A percentile compares a stretch with the other conserved stretches of the same genome.
Conservation (phyloP, 2,888 invertebrate genomes). For the Megamerina dolium region DNA sequence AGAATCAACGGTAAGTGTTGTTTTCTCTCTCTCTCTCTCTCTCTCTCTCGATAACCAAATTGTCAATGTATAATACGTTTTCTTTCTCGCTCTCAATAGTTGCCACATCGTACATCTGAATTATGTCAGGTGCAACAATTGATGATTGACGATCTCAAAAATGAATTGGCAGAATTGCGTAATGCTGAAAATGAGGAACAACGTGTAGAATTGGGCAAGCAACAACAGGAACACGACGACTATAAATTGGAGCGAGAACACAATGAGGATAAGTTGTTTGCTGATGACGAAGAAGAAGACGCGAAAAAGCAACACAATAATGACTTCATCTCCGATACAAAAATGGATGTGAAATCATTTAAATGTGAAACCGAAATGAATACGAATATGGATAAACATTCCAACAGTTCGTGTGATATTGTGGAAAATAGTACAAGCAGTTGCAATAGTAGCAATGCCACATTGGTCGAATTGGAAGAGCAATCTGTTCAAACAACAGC, state of each 20-base stretch:
- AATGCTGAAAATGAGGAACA: slow-evolving; percentile 40
- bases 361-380: neutral
- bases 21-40: neutral
- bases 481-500: too few relatives aligned
- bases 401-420: neutral
- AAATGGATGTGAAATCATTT: too few relatives aligned
- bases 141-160: slow-evolving; percentile 66
- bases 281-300: slow-evolving; percentile 2
- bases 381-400: neutral
- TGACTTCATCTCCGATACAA: slow-evolving; percentile 9
- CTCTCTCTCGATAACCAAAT: neutral
- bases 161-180: slow-evolving; percentile 57
- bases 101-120: slow-evolving; percentile 68
- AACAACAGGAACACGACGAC: slow-evolving; percentile 13
- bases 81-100: slow-evolving; percentile 48
- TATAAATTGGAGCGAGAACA: slow-evolving; percentile 1
- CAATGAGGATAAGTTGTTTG: too few relatives aligned
- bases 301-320: too few relatives aligned
- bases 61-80: neutral
- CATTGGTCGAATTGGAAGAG: too few relatives aligned
- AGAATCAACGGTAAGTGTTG: slow-evolving; percentile 66
- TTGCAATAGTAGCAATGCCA: slow-evolving; percentile 1
- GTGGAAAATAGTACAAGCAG: neutral
- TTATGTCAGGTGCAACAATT: slow-evolving; percentile 70
- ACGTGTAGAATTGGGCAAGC: slow-evolving; percentile 16